These are phyloP conservation scores for Caenorhabditis drosophilae DNA, from an alignment of 2,888 invertebrate genomes.

Conservation along the genomic window DNA sequence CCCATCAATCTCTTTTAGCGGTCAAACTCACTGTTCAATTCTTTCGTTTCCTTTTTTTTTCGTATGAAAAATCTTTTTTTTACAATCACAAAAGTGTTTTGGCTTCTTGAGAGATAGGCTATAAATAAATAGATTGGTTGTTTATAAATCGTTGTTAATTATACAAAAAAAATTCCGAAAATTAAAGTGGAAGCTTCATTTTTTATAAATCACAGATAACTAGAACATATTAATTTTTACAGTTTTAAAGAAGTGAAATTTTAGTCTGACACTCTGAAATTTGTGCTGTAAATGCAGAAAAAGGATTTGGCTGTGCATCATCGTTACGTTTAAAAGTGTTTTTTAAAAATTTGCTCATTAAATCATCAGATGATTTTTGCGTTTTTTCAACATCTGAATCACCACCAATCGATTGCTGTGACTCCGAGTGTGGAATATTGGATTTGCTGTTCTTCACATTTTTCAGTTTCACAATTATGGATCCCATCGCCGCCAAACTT, in stretches of 20 bases:
- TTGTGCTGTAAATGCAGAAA: constrained; percentile 8
- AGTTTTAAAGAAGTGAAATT: constrained; percentile 34
- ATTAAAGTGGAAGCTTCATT: too few species aligned
- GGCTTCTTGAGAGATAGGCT: constrained; percentile 46
- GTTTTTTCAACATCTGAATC: not conserved
- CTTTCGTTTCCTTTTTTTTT: constrained; percentile 29
- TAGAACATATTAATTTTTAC: not conserved
- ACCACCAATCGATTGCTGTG: too few species aligned
- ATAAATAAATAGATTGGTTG: constrained; percentile 44
- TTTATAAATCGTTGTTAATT: constrained; percentile 7
- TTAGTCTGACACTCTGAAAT: constrained; percentile 32
- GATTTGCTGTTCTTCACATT: constrained; percentile 14
- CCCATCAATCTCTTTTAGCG: constrained; percentile 38
- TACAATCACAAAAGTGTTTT: constrained; percentile 23
- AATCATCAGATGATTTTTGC: constrained; percentile 17
- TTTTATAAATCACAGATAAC: not conserved
- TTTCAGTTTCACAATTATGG: constrained; percentile 28
- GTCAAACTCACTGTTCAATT: constrained; percentile 36
- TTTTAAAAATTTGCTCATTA: constrained; percentile 29
- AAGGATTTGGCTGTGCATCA: constrained; percentile 16
- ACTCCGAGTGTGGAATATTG: too few species aligned
- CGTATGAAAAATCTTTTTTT: too few species aligned
- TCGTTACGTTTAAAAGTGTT: constrained; percentile 18
- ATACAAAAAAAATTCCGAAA: not conserved
- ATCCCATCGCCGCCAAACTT: constrained; percentile 31